Conservation (phyloP, 2,888 invertebrate species). For the Agrilus cyanescens region DNA sequence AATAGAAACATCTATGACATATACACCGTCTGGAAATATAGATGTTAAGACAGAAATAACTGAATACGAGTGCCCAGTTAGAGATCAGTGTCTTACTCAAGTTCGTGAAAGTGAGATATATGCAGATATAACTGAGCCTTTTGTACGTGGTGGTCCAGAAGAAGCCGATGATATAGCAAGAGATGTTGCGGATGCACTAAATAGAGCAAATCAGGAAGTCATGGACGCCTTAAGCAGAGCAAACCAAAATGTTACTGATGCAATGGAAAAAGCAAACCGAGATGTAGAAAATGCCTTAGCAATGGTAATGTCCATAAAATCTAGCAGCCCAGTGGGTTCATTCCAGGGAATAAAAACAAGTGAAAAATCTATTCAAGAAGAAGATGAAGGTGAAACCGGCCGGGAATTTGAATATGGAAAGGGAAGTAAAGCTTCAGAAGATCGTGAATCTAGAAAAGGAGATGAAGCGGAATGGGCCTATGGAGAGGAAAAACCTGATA, state of each 20-base stretch:
- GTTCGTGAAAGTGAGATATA: no score
- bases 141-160: neutral
- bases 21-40: constrained; percentile 29
- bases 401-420: neutral
- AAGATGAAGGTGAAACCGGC: neutral
- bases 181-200: constrained; percentile 4
- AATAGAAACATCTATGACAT: constrained; percentile 29
- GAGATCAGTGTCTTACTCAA: neutral
- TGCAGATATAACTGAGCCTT: neutral
- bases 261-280: constrained; percentile 6
- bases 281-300: constrained; percentile 6
- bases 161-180: constrained; percentile 3
- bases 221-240: constrained; percentile 7
- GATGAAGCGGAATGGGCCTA: neutral
- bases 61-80: constrained; percentile 5
- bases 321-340: neutral
- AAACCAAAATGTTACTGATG: constrained; percentile 5
- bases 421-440: neutral
- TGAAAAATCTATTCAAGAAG: neutral
- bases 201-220: constrained; percentile 6
- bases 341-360: neutral
- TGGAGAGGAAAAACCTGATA: no score
- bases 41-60: constrained; percentile 28
- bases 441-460: neutral
- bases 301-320: neutral